Percentiles rank a stretch among this genome's conserved stretches.
phyloP scores from a whole-genome alignment of 1,140 invertebrate species.

The Idris sp. region DNA sequence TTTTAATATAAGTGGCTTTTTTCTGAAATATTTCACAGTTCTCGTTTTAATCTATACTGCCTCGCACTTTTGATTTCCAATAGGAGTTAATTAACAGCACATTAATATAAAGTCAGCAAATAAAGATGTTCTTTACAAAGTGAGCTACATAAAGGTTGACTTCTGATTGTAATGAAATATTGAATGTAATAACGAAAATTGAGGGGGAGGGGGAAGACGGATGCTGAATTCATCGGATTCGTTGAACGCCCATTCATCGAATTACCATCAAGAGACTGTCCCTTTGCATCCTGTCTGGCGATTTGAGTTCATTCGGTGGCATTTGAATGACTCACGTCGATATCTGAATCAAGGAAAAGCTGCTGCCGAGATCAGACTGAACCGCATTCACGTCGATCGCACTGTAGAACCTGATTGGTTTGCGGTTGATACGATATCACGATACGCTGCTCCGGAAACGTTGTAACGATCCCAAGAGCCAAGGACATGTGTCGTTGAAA shows the following conservation, averaged over 20 bases:
- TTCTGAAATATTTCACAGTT: conserved; percentile 11
- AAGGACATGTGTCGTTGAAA: conserved; percentile 54
- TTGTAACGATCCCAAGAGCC: conserved; percentile 35
- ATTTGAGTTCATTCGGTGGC: conserved; percentile 51
- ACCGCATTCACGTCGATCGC: conserved; percentile 57
- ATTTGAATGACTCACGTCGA: conserved; percentile 53
- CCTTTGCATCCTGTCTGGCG: conserved; percentile 46
- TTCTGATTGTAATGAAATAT: conserved; percentile 32
- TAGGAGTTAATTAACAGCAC: no score
- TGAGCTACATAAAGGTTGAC: not conserved
- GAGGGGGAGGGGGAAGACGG: conserved; percentile 11
- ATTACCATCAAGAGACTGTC: conserved; percentile 47
- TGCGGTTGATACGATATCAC: conserved; percentile 63
- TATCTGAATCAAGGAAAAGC: conserved; percentile 56
- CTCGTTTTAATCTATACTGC: no score
- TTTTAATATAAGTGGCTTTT: conserved; percentile 50
- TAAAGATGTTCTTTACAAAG: no score
- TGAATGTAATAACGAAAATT: conserved; percentile 38
- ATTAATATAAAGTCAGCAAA: no score
- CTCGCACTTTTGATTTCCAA: no score
- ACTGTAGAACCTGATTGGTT: conserved; percentile 58
- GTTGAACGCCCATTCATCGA: conserved; percentile 48
- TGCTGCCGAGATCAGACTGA: conserved; percentile 57
- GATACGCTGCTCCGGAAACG: conserved; percentile 51
- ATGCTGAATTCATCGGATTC: conserved; percentile 31